Percentiles rank a stretch among this genome's conserved stretches.
Conservation (phyloP, 2,797 vertebrate genomes). For the Clamator glandarius region DNA sequence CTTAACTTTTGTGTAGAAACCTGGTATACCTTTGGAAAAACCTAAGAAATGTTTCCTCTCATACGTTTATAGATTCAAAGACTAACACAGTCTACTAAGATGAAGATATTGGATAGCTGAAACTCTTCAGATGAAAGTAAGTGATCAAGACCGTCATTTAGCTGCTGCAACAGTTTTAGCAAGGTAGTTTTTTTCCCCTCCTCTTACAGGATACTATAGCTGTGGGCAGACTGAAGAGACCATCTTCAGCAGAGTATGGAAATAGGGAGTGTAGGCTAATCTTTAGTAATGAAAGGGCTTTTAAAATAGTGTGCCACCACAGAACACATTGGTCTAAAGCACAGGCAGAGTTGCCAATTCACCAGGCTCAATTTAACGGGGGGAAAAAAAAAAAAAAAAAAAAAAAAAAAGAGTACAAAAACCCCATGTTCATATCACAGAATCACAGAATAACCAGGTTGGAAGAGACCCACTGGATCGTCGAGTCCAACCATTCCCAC, state of each 20-base stretch:
- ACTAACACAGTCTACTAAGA: not conserved
- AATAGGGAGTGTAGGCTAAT: not conserved
- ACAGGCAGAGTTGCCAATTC: not conserved
- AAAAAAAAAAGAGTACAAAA: not conserved
- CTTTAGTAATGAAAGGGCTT: not conserved
- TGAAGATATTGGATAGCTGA: not conserved
- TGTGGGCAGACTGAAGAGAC: not conserved
- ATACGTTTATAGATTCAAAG: not conserved
- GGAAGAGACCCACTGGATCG: too few relatives aligned
- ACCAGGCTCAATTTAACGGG: not conserved
- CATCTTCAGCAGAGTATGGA: not conserved
- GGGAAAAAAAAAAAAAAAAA: too few relatives aligned
- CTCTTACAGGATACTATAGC: not conserved
- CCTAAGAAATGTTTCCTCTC: not conserved
- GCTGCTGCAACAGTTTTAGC: not conserved
- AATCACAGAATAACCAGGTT: too few relatives aligned
- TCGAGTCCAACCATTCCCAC: too few relatives aligned
- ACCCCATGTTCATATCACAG: rapidly evolving
- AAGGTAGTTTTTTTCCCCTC: not conserved
- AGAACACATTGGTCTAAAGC: not conserved
- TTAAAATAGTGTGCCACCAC: not conserved
- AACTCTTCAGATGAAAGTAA: not conserved
- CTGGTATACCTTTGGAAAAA: not conserved
- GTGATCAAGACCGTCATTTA: not conserved
- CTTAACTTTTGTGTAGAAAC: not conserved